Base-by-base conservation (phyloP, 2,888 invertebrate species). In the Heteropelma amictum region DNA sequence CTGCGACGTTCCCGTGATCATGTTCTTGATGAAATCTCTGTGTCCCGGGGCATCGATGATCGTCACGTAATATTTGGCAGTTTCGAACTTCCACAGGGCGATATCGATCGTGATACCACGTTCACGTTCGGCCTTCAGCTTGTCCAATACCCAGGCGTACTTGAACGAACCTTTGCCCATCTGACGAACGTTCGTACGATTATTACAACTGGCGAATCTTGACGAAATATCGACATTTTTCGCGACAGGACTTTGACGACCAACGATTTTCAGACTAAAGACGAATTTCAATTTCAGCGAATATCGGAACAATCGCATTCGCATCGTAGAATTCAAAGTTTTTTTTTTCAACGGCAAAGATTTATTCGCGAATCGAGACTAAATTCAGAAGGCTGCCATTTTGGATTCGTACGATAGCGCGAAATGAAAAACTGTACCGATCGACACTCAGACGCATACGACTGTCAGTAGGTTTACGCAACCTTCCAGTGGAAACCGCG, bases 11-110 rank as follows among this genome's bases (percentile, higher is more conserved):
- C 99, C 99, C 84, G 99, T 99, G 91, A 99, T 99, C 99, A 99
- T 99, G 98, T 99, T 99, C 93, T 99, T 99, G 93, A 99, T 99
- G 95, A 99, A 99, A 97, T 99, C 99, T 93, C 99, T 96, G 93
- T 99, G 99, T 88, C 99, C 99, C 80, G 99, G 99, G 82, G 99
- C 99, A 90, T 99, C 99, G 90, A 99, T 99, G 92, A 99, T 98
- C 90, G 98, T 99, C 81, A 99, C 97, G 89, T 97, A 98, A 93
- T 96, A 99, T 90, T 93, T 98, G 74, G 93, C 90, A 10, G 98
- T 98, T 90, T 98, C 98, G 90, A 99, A 99, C 91, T 98, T 98
- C 98, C 98, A 98, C 86, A 98, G 91, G 82, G 98, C 97, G 90
- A 98, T 98, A 90, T 99, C 98, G 88, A 99, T 99, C 89, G 98